Evolutionary conservation across 2,888 invertebrate genomes (phyloP), one percentile per base, ranked within the genome.

Genomic region (Steromphala cineraria): DNA sequence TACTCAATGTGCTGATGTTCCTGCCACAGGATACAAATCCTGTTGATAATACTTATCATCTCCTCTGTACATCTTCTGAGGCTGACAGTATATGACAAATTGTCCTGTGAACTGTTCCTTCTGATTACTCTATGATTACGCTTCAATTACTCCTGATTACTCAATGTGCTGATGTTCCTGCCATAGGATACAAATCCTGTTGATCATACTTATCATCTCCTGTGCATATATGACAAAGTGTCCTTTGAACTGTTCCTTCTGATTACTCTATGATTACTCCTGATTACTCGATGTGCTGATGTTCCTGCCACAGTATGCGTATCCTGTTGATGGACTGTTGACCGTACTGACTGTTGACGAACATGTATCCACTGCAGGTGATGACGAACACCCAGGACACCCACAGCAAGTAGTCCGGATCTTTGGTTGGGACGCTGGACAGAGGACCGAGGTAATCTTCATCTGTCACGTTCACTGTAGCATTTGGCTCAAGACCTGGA

Each of bases 321-420:
- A 92, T 86, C 71, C 85, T 85, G 31, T 88, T 89, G 21, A 91
- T 90, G 81, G 89, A 86, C 79, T 88, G 88, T 76, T 91, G 90
- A 21, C 91, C 91, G 40, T 87, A 84, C 15, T 81, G 85, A 53
- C 90, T 90, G 67, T 87, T 85, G 21, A 90, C 83, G 80, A 92
- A 89, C 83, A 90, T 87, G 82, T 87, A 88, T 2, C 83, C 82
- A 31, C 87, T 87, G 82, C 88, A 91, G 46, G 86, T 92, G 7
- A 96, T 92, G 79, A 98, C 96, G 91, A 98, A 98, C 31, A 95
- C 87, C 98, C 98, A 98, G 0, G 98, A 96, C 10, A 97, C 91
- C 76, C 96, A 95, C 55, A 98, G 94, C 89, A 96, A 96, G 91
- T 96, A 96, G 93, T 98, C 98, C 0, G 96, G 95, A 86, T 96